These are phyloP conservation scores for Erethizon dorsatum DNA, from an alignment of 2,797 vertebrate species.

Conservation along the genomic window DNA sequence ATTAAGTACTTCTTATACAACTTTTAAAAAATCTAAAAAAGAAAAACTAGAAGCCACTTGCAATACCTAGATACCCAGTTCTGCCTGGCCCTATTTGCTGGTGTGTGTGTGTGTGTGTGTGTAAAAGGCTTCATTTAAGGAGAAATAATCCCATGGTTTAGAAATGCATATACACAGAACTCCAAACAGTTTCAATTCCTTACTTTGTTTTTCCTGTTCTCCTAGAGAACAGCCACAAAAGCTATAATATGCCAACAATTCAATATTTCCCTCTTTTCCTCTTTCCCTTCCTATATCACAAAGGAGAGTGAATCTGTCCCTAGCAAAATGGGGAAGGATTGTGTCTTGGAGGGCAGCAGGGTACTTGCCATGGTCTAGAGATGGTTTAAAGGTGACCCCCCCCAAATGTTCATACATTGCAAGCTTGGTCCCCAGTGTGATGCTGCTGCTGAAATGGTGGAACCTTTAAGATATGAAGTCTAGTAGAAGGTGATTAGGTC, in stretches of 20 bases:
- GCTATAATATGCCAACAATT: background rate
- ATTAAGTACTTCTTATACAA: constrained; percentile 18
- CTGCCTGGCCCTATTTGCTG: background rate
- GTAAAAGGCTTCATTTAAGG: background rate
- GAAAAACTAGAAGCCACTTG: background rate
- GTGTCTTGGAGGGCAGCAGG: background rate
- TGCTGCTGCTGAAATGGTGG: background rate
- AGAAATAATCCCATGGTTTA: constrained; percentile 42
- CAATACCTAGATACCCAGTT: constrained; percentile 44
- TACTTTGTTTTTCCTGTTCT: background rate
- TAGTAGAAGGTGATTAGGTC: background rate
- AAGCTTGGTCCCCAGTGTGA: background rate
- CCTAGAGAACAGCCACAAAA: constrained; percentile 17
- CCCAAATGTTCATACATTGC: background rate
- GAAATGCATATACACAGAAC: background rate
- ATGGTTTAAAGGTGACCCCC: background rate
- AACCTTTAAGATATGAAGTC: background rate
- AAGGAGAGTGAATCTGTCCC: background rate
- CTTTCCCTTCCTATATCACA: background rate
- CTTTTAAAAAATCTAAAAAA: background rate
- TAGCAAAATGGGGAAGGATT: background rate
- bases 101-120: background rate
- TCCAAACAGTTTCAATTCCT: background rate
- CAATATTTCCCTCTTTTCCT: background rate
- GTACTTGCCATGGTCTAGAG: background rate